phyloP scores from a whole-genome alignment of 1,140 invertebrate genomes.

The Diorhabda carinulata region DNA sequence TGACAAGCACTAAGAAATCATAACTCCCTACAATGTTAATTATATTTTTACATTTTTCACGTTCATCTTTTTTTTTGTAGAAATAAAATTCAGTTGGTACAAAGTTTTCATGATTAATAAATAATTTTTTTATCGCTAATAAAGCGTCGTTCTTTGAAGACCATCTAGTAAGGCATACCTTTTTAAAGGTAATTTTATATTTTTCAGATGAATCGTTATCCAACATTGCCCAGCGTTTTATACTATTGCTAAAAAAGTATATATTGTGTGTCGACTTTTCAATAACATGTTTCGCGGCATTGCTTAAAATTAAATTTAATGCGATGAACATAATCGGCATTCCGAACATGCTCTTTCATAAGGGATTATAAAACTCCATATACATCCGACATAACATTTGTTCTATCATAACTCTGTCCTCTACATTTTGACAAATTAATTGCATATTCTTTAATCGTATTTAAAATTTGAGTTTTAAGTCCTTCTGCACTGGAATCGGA shows the following conservation, averaged over 20 bases:
- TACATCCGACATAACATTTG: constrained; percentile 25
- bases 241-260: constrained; percentile 9
- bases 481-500: no score
- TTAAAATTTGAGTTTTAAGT: no score
- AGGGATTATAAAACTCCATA: constrained; percentile 28
- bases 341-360: constrained; percentile 27
- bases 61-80: constrained; percentile 35
- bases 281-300: background rate
- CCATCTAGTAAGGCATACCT: constrained; percentile 39
- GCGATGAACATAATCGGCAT: constrained; percentile 20
- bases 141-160: constrained; percentile 36
- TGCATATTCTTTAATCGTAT: no score
- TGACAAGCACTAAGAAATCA: constrained; percentile 32
- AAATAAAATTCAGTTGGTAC: constrained; percentile 29
- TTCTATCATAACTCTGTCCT: constrained; percentile 28
- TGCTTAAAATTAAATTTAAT: constrained; percentile 1
- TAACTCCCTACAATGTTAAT: constrained; percentile 39
- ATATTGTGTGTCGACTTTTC: background rate
- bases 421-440: no score
- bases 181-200: constrained; percentile 32
- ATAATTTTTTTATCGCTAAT: constrained; percentile 31
- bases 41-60: constrained; percentile 9
- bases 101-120: constrained; percentile 29
- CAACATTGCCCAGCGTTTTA: constrained; percentile 11
- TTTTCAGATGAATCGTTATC: constrained; percentile 23